Conservation (phyloP, 2,113 vertebrate genomes). For the Poeciliopsis occidentalis region DNA sequence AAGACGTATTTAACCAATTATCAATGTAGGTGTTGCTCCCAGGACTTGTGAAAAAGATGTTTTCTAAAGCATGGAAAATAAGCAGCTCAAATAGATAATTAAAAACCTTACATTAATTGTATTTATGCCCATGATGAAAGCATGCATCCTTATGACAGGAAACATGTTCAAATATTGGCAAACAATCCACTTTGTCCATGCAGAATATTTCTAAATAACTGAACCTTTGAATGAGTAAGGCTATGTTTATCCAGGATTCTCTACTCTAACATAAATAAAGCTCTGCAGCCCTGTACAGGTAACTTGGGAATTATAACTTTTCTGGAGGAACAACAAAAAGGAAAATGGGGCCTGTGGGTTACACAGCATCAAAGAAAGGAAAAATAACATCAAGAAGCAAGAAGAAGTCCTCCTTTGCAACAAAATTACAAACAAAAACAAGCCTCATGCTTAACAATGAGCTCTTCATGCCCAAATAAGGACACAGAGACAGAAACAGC, state of each 20-base stretch:
- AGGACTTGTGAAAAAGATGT: not conserved
- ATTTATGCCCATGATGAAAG: no score
- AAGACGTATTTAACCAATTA: not conserved
- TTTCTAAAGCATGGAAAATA: not conserved
- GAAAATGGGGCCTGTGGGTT: not conserved
- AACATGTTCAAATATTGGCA: no score
- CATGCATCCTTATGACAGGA: no score
- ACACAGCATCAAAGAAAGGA: not conserved
- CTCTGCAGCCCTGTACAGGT: not conserved
- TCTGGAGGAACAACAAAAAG: not conserved
- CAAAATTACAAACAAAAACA: conserved; percentile 5
- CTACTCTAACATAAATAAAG: not conserved
- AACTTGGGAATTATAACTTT: not conserved
- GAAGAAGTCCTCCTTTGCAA: not conserved
- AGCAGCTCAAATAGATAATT: not conserved
- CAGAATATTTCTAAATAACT: not conserved
- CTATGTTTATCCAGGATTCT: not conserved
- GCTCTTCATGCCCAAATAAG: not conserved
- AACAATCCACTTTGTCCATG: not conserved
- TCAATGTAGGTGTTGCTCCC: not conserved
- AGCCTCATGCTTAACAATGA: not conserved
- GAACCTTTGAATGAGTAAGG: not conserved
- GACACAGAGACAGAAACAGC: not conserved
- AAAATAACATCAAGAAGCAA: not conserved
- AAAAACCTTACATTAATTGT: not conserved